Evolutionary conservation across 2,113 vertebrate species (phyloP), one percentile per base, ranked within the genome.

Genomic region (Scophthalmus maximus): DNA sequence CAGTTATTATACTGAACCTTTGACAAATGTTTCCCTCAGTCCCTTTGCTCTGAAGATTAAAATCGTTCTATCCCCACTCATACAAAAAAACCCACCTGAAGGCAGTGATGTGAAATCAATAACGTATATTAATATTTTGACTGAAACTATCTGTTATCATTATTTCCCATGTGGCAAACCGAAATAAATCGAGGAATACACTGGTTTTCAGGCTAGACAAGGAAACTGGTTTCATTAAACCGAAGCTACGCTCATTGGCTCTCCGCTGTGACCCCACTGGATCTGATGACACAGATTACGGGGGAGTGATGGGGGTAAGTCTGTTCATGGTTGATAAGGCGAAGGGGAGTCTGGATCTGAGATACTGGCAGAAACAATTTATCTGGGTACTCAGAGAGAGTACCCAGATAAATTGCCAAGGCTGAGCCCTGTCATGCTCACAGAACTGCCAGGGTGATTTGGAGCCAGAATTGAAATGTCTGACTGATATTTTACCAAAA

Each of bases 271-370:
- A 93, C 91, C 87, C 88, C 60, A 66, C 64, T 75, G 89, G 87
- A 84, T 91, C 78, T 40, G 85, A 93, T 92, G 89, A 83, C 89
- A 91, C 63, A 81, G 90, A 93, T 92, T 91, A 77, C 6, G 11
- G 73, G 59, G 76, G 73, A 77, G 64, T 60, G 83, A 87, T 29
- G 79, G 83, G 83, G 77, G 88, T 56, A 81, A 51, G 88, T 78
- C 89, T 93, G 91, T 87, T 87, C 44, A 6, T 7, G 58, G 69
- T 87, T 88, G 92, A 94, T 93, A 93, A 93, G 90, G 73, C 58
- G 25, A 66, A 68, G 4, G 27, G 68, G 63, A 65, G 68, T 72
- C 62, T 81, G 77, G 42, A 72, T 78, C 73, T 68, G 63, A 76
- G 77, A 88, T 85, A 72, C 73, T 9, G 14, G 76, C 56, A 82